A percentile compares a stretch with the other conserved stretches of the same genome.
phyloP scores from a whole-genome alignment of 2,888 invertebrate species.

The Drosophila parthenogenetica region DNA sequence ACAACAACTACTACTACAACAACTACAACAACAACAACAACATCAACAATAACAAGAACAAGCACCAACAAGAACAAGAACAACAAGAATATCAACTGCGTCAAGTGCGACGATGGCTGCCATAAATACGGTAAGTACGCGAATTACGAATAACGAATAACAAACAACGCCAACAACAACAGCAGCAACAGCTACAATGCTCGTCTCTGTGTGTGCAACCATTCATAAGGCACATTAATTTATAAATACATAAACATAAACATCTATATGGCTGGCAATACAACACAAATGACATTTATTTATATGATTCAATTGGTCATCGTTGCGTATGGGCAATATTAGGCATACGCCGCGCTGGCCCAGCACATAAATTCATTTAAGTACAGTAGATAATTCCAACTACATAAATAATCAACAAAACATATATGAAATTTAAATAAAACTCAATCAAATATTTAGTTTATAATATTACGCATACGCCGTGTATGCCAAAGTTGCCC shows the following conservation, averaged over 20 bases:
- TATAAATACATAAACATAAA: conserved; percentile 22
- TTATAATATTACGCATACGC: conserved; percentile 56
- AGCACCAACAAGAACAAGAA: conserved; percentile 53
- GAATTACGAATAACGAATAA: conserved; percentile 32
- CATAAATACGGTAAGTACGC: conserved; percentile 84
- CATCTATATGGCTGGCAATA: conserved; percentile 26
- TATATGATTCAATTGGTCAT: conserved; percentile 49
- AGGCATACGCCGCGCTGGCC: conserved; percentile 24
- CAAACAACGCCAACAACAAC: conserved; percentile 33
- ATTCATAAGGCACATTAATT: conserved; percentile 54
- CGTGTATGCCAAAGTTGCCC: conserved; percentile 2
- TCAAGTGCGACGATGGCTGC: conserved; percentile 83
- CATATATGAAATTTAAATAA: conserved; percentile 41
- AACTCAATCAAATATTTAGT: conserved; percentile 38
- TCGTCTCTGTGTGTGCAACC: conserved; percentile 50
- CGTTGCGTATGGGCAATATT: conserved; percentile 51
- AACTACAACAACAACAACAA: conserved; percentile 49
- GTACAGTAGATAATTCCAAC: conserved; percentile 4
- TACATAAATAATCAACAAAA: conserved; percentile 41
- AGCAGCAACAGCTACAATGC: conserved; percentile 40
- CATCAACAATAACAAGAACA: conserved; percentile 64
- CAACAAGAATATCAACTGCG: conserved; percentile 69
- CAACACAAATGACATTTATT: conserved; percentile 44
- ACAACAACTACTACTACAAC: conserved; percentile 53
- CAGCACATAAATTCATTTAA: conserved; percentile 2